Evolutionary conservation across 2,113 vertebrate species (phyloP).

Genomic region (Oxyura jamaicensis): DNA sequence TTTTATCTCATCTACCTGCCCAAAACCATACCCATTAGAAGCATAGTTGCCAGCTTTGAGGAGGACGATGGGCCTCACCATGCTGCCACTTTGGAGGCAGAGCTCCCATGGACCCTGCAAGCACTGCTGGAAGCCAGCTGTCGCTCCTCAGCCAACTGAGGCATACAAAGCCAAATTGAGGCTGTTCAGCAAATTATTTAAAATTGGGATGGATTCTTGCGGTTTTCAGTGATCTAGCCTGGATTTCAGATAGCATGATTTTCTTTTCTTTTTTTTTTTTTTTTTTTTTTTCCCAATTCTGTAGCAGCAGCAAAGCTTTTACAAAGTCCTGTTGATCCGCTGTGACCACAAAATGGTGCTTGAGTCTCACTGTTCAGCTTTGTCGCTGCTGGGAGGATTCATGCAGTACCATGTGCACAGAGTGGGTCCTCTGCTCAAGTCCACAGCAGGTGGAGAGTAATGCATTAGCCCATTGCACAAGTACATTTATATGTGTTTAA

Average conservation of each 20-base stretch:
- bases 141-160: not conserved
- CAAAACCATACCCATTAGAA: not conserved
- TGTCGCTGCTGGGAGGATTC: not conserved
- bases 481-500: not conserved
- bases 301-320: not conserved
- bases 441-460: not conserved
- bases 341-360: not conserved
- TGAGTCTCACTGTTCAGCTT: not conserved
- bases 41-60: not conserved
- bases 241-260: not conserved
- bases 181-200: not conserved
- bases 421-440: not conserved
- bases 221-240: not conserved
- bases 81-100: conserved; percentile 26
- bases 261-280: too few species aligned
- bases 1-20: conserved; percentile 23
- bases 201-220: not conserved
- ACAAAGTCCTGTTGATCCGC: accelerated
- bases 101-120: not conserved
- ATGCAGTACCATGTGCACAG: accelerated
- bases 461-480: not conserved
- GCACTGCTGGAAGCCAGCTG: conserved; percentile 39
- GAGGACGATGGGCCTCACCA: conserved; percentile 17
- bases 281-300: not conserved
- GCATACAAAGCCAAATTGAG: not conserved